phyloP scores from a whole-genome alignment of 1,140 invertebrate species.

The Oryctes rhinoceros region DNA sequence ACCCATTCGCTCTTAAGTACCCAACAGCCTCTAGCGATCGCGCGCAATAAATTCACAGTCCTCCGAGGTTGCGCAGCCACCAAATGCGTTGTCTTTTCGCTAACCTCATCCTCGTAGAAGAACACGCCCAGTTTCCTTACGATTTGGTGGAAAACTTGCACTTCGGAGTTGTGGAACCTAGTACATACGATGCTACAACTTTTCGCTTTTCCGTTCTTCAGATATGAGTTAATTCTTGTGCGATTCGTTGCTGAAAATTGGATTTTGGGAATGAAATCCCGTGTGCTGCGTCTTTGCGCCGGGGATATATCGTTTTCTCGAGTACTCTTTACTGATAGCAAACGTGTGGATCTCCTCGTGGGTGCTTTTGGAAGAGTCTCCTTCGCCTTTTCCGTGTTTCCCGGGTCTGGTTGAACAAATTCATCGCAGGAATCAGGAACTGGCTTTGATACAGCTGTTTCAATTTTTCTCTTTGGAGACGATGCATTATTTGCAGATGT shows the following conservation, averaged over 20 bases:
- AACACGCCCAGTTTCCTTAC: constrained; percentile 63
- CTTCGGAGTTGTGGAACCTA: constrained; percentile 53
- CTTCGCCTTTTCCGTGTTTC: no score
- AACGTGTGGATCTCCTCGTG: background rate
- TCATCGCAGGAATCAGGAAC: background rate
- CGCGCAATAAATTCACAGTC: constrained; percentile 67
- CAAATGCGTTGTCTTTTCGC: constrained; percentile 64
- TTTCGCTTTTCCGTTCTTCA: constrained; percentile 20
- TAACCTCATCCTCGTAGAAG: constrained; percentile 62
- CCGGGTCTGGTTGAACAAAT: background rate
- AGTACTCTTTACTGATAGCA: background rate
- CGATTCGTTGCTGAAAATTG: constrained; percentile 27
- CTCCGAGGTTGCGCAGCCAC: constrained; percentile 63
- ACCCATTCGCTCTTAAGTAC: constrained; percentile 66
- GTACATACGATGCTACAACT: constrained; percentile 57
- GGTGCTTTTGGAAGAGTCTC: background rate
- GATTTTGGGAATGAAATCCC: constrained; percentile 50
- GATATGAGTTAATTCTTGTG: constrained; percentile 46
- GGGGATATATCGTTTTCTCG: background rate
- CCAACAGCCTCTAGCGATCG: constrained; percentile 66
- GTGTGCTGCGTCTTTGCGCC: constrained; percentile 50
- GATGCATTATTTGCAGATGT: background rate
- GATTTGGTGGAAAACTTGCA: constrained; percentile 56
- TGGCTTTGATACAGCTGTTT: background rate
- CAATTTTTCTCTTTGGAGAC: background rate